Evolutionary conservation across 53 echinoderm and acorn worm genomes (phyloP).

Genomic region (Stichopus horrens): DNA sequence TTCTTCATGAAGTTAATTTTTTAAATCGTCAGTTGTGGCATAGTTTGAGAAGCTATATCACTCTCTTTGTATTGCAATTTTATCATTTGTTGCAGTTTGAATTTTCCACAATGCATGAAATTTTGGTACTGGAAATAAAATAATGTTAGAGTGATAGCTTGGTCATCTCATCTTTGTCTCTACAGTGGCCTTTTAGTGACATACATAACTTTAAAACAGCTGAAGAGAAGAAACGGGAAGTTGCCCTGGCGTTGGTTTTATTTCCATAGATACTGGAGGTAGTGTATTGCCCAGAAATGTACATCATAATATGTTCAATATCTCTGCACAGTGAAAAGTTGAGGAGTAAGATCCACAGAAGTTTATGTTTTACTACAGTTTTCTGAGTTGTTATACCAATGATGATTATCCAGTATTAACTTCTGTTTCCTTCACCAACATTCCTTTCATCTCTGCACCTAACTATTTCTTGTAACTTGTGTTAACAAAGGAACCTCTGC

Average conservation of each 20-base stretch:
- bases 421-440: not conserved
- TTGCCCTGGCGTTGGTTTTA: slow-evolving; percentile 75
- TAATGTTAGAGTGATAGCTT: too few relatives aligned
- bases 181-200: slow-evolving; percentile 64
- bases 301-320: not conserved
- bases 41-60: too few relatives aligned
- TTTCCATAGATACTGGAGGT: slow-evolving; percentile 96
- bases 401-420: too few relatives aligned
- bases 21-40: too few relatives aligned
- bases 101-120: too few relatives aligned
- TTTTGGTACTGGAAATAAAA: too few relatives aligned
- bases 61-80: too few relatives aligned
- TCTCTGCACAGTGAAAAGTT: not conserved
- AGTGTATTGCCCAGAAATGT: not conserved
- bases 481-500: too few relatives aligned
- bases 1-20: too few relatives aligned
- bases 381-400: not conserved
- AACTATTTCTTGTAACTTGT: too few relatives aligned
- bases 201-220: slow-evolving; percentile 54
- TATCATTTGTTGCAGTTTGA: too few relatives aligned
- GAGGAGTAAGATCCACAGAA: not conserved
- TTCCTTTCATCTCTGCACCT: not conserved
- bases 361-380: not conserved
- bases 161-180: not conserved
- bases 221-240: slow-evolving; percentile 53